Base-by-base conservation (phyloP, 1,140 invertebrate species). In the Formica selysi region DNA sequence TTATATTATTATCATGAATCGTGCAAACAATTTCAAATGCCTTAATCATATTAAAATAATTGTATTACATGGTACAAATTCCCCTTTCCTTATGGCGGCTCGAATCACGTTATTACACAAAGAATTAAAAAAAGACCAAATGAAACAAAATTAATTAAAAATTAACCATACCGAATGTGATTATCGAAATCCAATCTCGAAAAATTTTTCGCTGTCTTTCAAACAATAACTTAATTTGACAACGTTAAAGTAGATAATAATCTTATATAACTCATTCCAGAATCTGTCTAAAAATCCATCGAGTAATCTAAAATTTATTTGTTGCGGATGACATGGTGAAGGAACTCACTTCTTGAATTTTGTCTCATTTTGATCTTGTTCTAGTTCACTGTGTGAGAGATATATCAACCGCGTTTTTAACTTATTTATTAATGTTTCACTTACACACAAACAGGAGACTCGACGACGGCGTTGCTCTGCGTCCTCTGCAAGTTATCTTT, bases 401-500 rank as follows among this genome's bases (percentile, higher is more conserved):
- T 29, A 61, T 38, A 61, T 38, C 68, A 48, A 36, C 19, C 13
- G 8, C 8, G 8, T 41, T 11, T 22, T 73, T 41, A 32, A 29
- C 13, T 74, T 73, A 83, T 74, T 83, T 67, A 83, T 73, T 73
- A 38, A 73, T 3, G 7, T 62, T 29, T 54, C 26, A 32, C 74
- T 38, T 29, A 8, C 36, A n/a, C 22, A 8, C 67, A 29, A 73
- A 19, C 89, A 93, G 94, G 94, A 78, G 94, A 95, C 87, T 94
- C 95, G 57, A 94, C 96, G 84, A 95, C 96, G 76, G 95, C 96
- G 86, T 95, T 97, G 78, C 94, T 97, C 48, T 98, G 97, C 94
- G 97, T 97, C 71, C 96, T 97, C 92, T 98, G 97, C 95, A 97
- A 97, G 95, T 97, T 97, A 93, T 96, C 96, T 57, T 98, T 97